These are phyloP conservation scores for Cheilosia impressa DNA, from an alignment of 2,888 invertebrate species.

Conservation along the genomic window DNA sequence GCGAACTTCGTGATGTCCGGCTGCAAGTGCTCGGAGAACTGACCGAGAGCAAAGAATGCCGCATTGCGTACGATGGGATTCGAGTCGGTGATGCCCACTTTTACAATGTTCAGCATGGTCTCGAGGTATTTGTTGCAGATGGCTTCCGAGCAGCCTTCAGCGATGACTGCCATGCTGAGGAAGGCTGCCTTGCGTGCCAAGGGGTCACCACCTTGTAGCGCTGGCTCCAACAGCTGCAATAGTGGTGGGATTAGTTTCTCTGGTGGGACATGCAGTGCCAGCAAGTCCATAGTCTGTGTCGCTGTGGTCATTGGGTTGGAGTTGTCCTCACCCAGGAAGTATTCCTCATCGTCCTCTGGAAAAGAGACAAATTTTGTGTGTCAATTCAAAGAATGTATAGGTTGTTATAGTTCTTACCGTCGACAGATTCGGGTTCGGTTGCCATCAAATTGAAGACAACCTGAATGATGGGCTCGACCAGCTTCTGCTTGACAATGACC, in stretches of 20 bases:
- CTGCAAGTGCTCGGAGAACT: constrained; percentile 92
- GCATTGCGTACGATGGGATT: constrained; percentile 88
- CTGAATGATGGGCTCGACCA: constrained; percentile 88
- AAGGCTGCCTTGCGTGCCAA: constrained; percentile 89
- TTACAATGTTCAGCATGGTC: constrained; percentile 88
- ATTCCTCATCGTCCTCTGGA: constrained; percentile 85
- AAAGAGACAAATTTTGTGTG: neutral
- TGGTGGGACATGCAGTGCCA: constrained; percentile 90
- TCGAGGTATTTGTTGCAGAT: constrained; percentile 89
- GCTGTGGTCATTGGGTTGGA: constrained; percentile 88
- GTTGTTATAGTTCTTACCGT: constrained; percentile 85
- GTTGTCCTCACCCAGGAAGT: constrained; percentile 87
- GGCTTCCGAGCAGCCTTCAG: constrained; percentile 91
- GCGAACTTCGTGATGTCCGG: constrained; percentile 91
- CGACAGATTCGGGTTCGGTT: constrained; percentile 86
- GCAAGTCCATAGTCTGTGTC: constrained; percentile 89
- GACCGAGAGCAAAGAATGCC: constrained; percentile 91
- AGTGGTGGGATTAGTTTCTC: constrained; percentile 90
- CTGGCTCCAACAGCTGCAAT: constrained; percentile 87
- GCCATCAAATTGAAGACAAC: constrained; percentile 89
- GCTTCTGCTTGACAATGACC: constrained; percentile 87
- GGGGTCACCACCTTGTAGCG: constrained; percentile 86
- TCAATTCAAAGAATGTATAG: neutral
- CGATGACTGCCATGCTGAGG: constrained; percentile 89
- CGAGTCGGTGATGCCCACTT: constrained; percentile 88